Evolutionary conservation across 2,113 vertebrate genomes (phyloP).

Genomic region (Sapajus apella): DNA sequence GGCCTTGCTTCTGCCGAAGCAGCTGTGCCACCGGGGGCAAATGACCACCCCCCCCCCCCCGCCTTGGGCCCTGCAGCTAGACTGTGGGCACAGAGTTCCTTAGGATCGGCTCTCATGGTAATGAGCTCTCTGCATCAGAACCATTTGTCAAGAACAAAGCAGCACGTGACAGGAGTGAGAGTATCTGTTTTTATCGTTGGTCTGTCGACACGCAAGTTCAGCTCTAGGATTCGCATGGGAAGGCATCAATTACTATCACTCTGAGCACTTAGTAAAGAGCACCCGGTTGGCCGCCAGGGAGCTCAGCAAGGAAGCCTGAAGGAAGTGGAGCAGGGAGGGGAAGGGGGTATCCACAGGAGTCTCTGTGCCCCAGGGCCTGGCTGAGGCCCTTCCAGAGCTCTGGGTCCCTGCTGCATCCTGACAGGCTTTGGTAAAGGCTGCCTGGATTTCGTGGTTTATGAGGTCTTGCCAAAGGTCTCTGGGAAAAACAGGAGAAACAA

Average conservation of each 20-base stretch:
- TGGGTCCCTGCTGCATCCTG: constrained; percentile 30
- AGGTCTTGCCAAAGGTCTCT: constrained; percentile 91
- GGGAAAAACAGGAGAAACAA: constrained; percentile 11
- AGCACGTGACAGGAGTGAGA: background rate
- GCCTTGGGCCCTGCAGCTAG: background rate
- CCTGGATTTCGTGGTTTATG: constrained; percentile 91
- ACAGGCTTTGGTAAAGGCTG: constrained; percentile 86
- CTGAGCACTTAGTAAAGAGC: background rate
- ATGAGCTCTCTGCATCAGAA: background rate
- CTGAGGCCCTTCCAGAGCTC: background rate
- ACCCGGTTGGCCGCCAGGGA: background rate
- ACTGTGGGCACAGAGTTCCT: rapidly evolving
- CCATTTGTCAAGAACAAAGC: background rate
- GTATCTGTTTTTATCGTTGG: constrained; percentile 43
- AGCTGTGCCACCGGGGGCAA: background rate
- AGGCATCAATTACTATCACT: background rate
- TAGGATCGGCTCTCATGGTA: background rate
- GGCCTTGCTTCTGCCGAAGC: background rate
- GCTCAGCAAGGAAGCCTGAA: background rate
- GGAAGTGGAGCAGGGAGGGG: background rate
- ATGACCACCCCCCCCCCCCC: too few species aligned
- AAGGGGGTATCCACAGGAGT: too few species aligned
- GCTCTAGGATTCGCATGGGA: background rate
- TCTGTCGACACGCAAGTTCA: background rate
- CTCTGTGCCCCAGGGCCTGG: background rate